Conservation (phyloP, 2,113 vertebrate genomes). For the Anolis sagrei region DNA sequence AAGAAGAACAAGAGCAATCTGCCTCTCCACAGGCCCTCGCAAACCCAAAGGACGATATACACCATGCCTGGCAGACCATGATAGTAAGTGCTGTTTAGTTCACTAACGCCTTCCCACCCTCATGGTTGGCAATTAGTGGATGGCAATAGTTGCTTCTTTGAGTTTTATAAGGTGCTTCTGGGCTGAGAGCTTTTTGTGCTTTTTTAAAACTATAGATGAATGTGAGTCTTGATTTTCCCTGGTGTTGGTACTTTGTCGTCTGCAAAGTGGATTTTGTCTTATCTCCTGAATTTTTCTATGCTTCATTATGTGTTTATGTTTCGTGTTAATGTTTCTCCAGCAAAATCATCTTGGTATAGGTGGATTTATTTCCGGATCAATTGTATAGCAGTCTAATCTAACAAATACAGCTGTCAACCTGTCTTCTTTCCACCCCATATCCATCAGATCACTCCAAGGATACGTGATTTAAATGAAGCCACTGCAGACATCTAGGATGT, state of each 20-base stretch:
- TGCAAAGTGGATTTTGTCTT: slow-evolving; percentile 38
- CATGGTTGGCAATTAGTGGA: not conserved
- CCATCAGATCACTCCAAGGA: not conserved
- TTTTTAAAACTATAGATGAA: not conserved
- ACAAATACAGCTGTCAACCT: not conserved
- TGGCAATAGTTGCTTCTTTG: slow-evolving; percentile 16
- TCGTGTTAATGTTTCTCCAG: not conserved
- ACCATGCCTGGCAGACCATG: slow-evolving; percentile 93
- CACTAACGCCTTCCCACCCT: slow-evolving; percentile 23
- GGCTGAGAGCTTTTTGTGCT: slow-evolving; percentile 42
- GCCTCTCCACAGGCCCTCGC: slow-evolving; percentile 91
- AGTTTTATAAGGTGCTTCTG: slow-evolving; percentile 43
- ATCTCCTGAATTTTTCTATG: not conserved
- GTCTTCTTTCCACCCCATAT: not conserved
- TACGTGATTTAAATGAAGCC: not conserved
- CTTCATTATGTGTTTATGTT: too few species aligned
- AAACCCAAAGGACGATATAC: slow-evolving; percentile 89
- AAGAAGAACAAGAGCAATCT: slow-evolving; percentile 90
- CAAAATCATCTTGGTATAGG: not conserved
- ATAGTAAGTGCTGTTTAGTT: slow-evolving; percentile 82
- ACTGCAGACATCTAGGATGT: not conserved
- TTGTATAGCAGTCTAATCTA: not conserved
- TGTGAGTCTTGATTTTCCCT: slow-evolving; percentile 16
- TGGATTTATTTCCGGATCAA: not conserved
- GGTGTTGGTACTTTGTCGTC: slow-evolving; percentile 43